Base-by-base conservation (phyloP, 2,113 vertebrate genomes). In the Fulmarus glacialis region DNA sequence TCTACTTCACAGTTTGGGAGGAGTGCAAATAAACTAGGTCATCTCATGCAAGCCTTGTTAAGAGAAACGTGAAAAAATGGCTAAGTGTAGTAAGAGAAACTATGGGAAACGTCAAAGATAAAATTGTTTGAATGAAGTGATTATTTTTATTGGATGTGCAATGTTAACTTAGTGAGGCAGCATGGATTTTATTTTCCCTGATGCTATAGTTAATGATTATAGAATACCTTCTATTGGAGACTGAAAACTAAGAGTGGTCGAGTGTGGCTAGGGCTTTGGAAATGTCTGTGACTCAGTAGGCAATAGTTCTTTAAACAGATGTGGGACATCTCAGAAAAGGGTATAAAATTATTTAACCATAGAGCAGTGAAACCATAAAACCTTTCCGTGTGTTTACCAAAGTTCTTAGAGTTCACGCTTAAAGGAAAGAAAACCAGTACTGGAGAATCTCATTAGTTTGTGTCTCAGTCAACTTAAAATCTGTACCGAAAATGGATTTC, bases 11-110 rank as follows among this genome's bases (percentile, higher is more conserved):
- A 90, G 96, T 95, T 96, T 90, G 90, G 85, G 82, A 94, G 84
- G 87, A 96, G 95, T 95, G 92, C 96, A 95, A 95, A 95, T 94
- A 97, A 97, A 97, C 87, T 93, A 83, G 96, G 97, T 96, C 95
- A 97, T 83, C 62, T 95, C 97, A 77, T 82, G 90, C 85, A 88
- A 96, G 90, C 66, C 96, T 94, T 94, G 84, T 93, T 95, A 95
- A 93, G 75, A 92, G 89, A 97, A 97, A 95, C 75, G 59, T 62
- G 59, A 93, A 90, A 92, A 94, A 93, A 86, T 84, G 86, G 60
- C 92, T 79, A 88, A 93, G 82, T 47, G 68, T 95, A 90, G 80
- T 92, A 80, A 82, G 58, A 92, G 79, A 90, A 95, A 52, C 81
- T 45, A 82, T 62, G 34, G 71, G 48, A 68, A 78, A 81, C 1